phyloP scores from a whole-genome alignment of 1,140 invertebrate species.

The Diuraphis noxia region DNA sequence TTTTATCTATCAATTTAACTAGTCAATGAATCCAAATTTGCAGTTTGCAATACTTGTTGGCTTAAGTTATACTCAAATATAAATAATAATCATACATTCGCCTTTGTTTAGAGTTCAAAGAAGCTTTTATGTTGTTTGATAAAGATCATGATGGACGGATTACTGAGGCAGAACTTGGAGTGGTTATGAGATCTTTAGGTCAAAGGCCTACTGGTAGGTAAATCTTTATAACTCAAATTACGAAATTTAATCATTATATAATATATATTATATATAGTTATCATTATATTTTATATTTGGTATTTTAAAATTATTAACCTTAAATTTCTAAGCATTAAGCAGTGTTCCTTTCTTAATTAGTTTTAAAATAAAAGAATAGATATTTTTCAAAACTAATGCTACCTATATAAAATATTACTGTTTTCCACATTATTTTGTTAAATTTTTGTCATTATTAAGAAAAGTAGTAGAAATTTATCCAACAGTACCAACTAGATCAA shows the following conservation, averaged over 20 bases:
- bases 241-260: no score
- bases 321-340: background rate
- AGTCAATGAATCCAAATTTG: background rate
- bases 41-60: background rate
- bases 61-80: background rate
- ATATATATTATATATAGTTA: no score
- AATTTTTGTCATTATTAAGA: no score
- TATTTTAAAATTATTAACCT: background rate
- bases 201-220: slow-evolving; percentile 86
- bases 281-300: no score
- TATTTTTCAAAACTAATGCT: background rate
- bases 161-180: slow-evolving; percentile 83
- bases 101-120: slow-evolving; percentile 77
- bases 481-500: no score
- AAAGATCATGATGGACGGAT: slow-evolving; percentile 91
- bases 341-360: background rate
- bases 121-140: slow-evolving; percentile 90
- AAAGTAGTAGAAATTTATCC: no score
- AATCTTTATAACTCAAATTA: background rate
- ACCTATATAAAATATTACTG: background rate
- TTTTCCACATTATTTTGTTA: no score
- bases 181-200: slow-evolving; percentile 86
- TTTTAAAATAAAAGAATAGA: background rate
- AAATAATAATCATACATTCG: background rate
- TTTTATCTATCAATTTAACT: background rate